Conservation (phyloP, 2,888 invertebrate genomes). For the Phorcus lineatus region DNA sequence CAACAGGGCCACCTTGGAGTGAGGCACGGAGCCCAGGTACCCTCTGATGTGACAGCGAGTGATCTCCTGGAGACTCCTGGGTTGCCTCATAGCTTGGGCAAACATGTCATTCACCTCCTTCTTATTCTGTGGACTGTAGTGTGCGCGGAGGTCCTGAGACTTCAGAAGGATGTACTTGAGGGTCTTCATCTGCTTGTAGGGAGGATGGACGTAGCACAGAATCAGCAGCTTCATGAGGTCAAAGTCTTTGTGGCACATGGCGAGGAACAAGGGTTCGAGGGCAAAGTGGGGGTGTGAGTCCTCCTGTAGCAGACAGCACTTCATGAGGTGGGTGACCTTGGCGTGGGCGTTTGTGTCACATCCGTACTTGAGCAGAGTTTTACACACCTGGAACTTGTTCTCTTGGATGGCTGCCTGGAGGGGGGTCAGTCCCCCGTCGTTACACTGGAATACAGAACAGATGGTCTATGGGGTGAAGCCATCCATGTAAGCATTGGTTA, state of each 20-base stretch:
- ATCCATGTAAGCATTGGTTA: no score
- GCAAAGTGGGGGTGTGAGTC: conserved; percentile 73
- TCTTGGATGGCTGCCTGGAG: conserved; percentile 65
- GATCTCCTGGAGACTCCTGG: conserved; percentile 61
- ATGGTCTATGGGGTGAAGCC: no score
- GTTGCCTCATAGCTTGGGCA: conserved; percentile 44
- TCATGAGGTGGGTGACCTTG: conserved; percentile 50
- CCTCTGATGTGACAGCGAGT: conserved; percentile 63
- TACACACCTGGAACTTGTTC: conserved; percentile 58
- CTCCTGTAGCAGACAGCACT: conserved; percentile 67
- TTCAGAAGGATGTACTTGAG: conserved; percentile 63
- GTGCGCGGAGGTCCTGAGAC: conserved; percentile 55
- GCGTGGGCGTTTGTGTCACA: conserved; percentile 69
- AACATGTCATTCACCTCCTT: conserved; percentile 61
- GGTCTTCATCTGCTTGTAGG: conserved; percentile 53
- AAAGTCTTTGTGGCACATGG: conserved; percentile 69
- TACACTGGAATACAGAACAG: conserved; percentile 56
- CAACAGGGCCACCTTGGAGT: conserved; percentile 55
- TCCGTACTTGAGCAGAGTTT: conserved; percentile 66
- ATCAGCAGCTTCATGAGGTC: conserved; percentile 65
- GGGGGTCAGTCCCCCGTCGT: conserved; percentile 65
- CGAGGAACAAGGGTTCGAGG: conserved; percentile 71
- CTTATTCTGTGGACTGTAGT: conserved; percentile 53
- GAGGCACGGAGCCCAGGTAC: conserved; percentile 54
- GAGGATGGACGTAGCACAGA: conserved; percentile 60